phyloP scores from a whole-genome alignment of 1,140 invertebrate genomes.

The Eufriesea mexicana region DNA sequence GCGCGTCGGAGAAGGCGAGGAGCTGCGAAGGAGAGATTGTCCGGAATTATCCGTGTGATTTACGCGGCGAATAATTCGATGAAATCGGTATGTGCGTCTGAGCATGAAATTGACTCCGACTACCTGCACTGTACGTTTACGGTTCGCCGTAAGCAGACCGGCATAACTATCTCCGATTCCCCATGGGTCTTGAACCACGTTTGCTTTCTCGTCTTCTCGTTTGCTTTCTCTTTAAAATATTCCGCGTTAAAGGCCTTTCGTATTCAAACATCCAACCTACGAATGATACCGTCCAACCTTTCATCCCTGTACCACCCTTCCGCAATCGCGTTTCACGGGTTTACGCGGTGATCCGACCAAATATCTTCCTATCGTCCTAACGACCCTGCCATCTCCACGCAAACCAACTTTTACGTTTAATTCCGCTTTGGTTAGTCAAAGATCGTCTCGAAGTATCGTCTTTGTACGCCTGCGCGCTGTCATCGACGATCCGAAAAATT shows the following conservation, averaged over 20 bases:
- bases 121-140: slow-evolving; percentile 26
- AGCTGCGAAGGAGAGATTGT: slow-evolving; percentile 54
- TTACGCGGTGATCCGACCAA: too few relatives aligned
- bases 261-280: neutral
- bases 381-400: too few relatives aligned
- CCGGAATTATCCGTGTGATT: slow-evolving; percentile 59
- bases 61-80: slow-evolving; percentile 66
- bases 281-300: too few relatives aligned
- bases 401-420: too few relatives aligned
- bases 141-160: slow-evolving; percentile 2
- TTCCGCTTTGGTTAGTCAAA: too few relatives aligned
- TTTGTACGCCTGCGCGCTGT: too few relatives aligned
- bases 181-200: neutral
- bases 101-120: slow-evolving; percentile 57
- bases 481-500: too few relatives aligned
- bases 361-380: too few relatives aligned
- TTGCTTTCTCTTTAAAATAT: neutral
- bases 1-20: slow-evolving; percentile 19
- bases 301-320: too few relatives aligned
- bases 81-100: slow-evolving; percentile 62
- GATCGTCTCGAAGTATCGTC: too few relatives aligned
- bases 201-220: neutral
- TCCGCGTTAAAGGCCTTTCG: neutral
- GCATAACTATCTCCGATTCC: slow-evolving; percentile 7
- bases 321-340: too few relatives aligned